Evolutionary conservation across 2,888 invertebrate species (phyloP).

Genomic region (Tetranychus truncatus): DNA sequence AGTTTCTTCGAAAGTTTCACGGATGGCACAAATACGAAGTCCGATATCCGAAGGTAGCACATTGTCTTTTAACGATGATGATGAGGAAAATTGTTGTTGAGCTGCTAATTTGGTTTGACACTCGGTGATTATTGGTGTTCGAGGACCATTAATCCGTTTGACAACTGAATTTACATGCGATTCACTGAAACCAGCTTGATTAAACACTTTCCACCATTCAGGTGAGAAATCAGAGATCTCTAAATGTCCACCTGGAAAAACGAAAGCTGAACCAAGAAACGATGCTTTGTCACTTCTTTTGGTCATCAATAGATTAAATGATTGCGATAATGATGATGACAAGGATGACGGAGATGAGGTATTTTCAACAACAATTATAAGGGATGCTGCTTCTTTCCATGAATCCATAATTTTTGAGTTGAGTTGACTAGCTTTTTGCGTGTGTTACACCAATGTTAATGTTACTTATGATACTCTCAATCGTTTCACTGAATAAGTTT

Average conservation of each 20-base stretch:
- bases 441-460: not conserved
- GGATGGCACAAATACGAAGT: constrained; percentile 59
- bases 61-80: constrained; percentile 5
- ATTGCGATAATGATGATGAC: constrained; percentile 21
- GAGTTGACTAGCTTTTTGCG: not conserved
- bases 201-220: constrained; percentile 50
- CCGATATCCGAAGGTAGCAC: constrained; percentile 42
- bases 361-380: constrained; percentile 24
- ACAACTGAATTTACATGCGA: constrained; percentile 23
- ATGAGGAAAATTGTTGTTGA: not conserved
- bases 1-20: constrained; percentile 78
- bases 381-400: constrained; percentile 27
- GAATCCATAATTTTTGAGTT: constrained; percentile 24
- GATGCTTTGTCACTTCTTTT: constrained; percentile 46
- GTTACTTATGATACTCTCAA: no score
- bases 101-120: not conserved
- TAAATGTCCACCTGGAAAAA: constrained; percentile 66
- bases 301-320: constrained; percentile 34
- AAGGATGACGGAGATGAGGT: constrained; percentile 24
- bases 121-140: constrained; percentile 22
- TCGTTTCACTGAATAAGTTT: no score
- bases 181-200: constrained; percentile 34
- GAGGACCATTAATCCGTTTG: constrained; percentile 21
- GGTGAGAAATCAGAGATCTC: constrained; percentile 47
- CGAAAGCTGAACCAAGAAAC: constrained; percentile 55